These are phyloP conservation scores for Toxotes chatareus DNA, from an alignment of 2,113 vertebrate genomes.

Conservation along the genomic window DNA sequence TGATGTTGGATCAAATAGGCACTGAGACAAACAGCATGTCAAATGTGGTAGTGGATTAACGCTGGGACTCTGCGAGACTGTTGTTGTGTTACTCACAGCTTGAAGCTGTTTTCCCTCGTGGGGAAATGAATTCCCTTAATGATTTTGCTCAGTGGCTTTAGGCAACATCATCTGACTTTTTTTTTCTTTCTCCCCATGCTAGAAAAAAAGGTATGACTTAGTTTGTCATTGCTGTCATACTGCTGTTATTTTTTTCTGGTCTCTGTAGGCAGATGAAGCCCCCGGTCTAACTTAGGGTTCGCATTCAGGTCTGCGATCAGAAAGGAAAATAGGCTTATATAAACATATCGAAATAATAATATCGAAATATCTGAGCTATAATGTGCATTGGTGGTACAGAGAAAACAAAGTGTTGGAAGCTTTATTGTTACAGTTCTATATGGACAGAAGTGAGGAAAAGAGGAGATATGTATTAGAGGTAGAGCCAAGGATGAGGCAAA, in stretches of 20 bases:
- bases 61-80: constrained; percentile 37
- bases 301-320: constrained; percentile 12
- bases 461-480: background rate
- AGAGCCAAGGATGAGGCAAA: constrained; percentile 17
- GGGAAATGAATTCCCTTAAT: constrained; percentile 70
- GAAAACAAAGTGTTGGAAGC: background rate
- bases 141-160: constrained; percentile 65
- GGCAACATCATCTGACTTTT: constrained; percentile 48
- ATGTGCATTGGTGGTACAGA: background rate
- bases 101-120: constrained; percentile 63
- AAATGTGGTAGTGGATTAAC: constrained; percentile 64
- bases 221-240: constrained; percentile 51
- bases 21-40: constrained; percentile 70
- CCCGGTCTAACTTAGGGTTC: constrained; percentile 31
- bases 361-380: background rate
- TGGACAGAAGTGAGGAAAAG: background rate
- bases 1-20: constrained; percentile 61
- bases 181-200: background rate
- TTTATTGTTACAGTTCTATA: background rate
- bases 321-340: constrained; percentile 1
- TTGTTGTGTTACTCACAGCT: constrained; percentile 63
- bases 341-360: constrained; percentile 1
- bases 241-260: constrained; percentile 18
- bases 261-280: constrained; percentile 41
- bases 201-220: constrained; percentile 42